Evolutionary conservation across 2,797 vertebrate genomes (phyloP).

Genomic region (Chelon auratus): DNA sequence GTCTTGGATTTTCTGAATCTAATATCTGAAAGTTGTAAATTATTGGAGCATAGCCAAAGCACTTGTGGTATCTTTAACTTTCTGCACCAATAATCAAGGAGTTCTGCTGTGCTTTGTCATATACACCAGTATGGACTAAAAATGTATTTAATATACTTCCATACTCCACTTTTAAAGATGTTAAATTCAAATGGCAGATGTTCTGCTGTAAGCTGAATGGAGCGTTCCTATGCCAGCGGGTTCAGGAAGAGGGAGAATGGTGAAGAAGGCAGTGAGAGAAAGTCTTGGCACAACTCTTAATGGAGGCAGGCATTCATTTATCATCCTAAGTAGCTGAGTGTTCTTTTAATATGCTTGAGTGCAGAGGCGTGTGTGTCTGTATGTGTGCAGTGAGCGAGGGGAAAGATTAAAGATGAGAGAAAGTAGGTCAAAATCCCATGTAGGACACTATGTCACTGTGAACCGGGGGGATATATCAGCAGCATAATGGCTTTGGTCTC

Average conservation of each 20-base stretch:
- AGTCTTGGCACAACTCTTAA: slow-evolving; percentile 50
- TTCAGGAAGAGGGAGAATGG: slow-evolving; percentile 7
- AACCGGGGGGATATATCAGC: slow-evolving; percentile 45
- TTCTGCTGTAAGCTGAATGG: slow-evolving; percentile 2
- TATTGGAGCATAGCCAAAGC: not conserved
- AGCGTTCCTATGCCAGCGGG: slow-evolving; percentile 29
- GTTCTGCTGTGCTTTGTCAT: slow-evolving; percentile 14
- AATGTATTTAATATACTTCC: slow-evolving; percentile 7
- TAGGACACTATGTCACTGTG: slow-evolving; percentile 66
- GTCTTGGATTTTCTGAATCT: not conserved
- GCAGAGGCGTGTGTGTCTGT: slow-evolving; percentile 52
- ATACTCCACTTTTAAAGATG: not conserved
- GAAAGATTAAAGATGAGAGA: slow-evolving; percentile 60
- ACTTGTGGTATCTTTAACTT: not conserved
- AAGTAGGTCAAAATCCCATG: slow-evolving; percentile 76
- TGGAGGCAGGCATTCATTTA: slow-evolving; percentile 65
- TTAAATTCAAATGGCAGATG: slow-evolving; percentile 8
- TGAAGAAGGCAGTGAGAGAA: slow-evolving; percentile 10
- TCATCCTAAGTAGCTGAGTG: slow-evolving; percentile 73
- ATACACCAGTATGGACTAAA: not conserved
- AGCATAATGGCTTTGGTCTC: slow-evolving; percentile 48
- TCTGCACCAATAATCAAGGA: slow-evolving; percentile 17
- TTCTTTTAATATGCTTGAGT: slow-evolving; percentile 76
- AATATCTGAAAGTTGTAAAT: not conserved
- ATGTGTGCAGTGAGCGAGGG: slow-evolving; percentile 34